A percentile compares a stretch with the other conserved stretches of the same genome.
phyloP scores from a whole-genome alignment of 2,797 vertebrate species.

The Anolis apletophallus region DNA sequence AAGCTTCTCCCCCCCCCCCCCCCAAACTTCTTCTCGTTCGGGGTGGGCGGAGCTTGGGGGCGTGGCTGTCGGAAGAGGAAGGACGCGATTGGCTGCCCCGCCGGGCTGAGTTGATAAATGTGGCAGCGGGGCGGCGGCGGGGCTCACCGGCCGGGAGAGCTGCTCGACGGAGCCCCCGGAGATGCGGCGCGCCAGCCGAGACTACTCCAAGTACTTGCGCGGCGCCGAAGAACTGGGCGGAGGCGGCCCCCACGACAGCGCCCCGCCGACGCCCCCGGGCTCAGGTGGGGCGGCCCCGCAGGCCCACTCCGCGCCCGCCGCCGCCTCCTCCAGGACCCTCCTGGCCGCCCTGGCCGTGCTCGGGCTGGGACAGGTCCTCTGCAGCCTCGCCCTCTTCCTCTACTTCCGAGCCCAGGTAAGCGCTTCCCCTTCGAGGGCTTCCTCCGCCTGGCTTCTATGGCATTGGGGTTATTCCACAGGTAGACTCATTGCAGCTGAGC shows the following conservation, averaged over 20 bases:
- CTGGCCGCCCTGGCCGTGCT: conserved; percentile 86
- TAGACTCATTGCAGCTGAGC: too few species aligned
- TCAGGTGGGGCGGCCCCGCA: conserved; percentile 39
- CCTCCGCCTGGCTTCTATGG: too few species aligned
- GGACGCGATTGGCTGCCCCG: conserved; percentile 65
- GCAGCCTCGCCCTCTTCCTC: conserved; percentile 91
- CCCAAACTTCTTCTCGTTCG: background rate
- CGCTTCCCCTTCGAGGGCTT: background rate
- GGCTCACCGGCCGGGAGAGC: background rate
- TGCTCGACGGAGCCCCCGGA: conserved; percentile 44
- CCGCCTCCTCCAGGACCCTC: conserved; percentile 69
- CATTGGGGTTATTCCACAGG: too few species aligned
- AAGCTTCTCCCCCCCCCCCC: too few species aligned
- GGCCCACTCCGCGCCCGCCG: background rate
- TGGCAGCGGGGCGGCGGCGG: conserved; percentile 1
- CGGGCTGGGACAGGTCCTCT: conserved; percentile 92
- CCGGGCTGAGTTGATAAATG: conserved; percentile 69
- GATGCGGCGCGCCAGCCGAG: conserved; percentile 81
- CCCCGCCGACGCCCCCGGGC: conserved; percentile 12
- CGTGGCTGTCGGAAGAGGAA: too few species aligned
- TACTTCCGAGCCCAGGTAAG: conserved; percentile 93
- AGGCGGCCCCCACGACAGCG: conserved; percentile 63
- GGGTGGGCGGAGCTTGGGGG: background rate
- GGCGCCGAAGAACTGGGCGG: conserved; percentile 77
- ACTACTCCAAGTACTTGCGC: conserved; percentile 80